Evolutionary conservation across 2,888 invertebrate genomes (phyloP), one percentile per base, ranked within the genome.

Genomic region (Carabus problematicus): DNA sequence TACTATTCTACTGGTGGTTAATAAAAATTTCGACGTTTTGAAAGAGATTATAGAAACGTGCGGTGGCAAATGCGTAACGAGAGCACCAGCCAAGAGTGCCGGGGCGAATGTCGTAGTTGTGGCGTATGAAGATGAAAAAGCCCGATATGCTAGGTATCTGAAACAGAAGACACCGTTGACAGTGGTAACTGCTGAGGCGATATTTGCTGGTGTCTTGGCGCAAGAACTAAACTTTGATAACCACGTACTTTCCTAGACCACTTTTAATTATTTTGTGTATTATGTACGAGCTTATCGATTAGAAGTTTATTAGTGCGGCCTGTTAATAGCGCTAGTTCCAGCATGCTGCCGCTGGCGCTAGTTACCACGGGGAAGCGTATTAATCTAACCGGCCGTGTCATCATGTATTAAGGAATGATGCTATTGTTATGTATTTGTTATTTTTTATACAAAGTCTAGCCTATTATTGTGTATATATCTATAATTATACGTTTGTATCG

Each of bases 11-110:
- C 12, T 80, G n/a, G 70, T 76, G 47, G 75, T 75, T 39, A 77
- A 72, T 41, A 76, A 71, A 59, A 78, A 77, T 14, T 70, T 69
- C 8, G 81, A 81, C 70, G 79, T 79, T 47, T 72, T 81, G 18
- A 81, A 80, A 79, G 81, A 77, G 59, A 78, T 80, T 3, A 79
- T 82, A 63, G 79, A 79, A 72, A 73, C 77, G 11, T 79, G 78
- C 73, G 82, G 82, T 4, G 82, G 81, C 41, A 82, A 79, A 75
- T 76, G 75, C 67, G 74, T 81, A 9, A 66, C 73, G n/a, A 77
- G 75, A 71, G 72, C 72, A 47, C 77, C 78, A 47, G 70, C 74
- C 41, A 75, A 76, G 70, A 70, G 64, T 61, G 54, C 49, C 1
- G 69, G 70, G 7, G 74, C 73, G n/a, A 74, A 75, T 68, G 75